Evolutionary conservation across 2,113 vertebrate genomes (phyloP).

Genomic region (Hippocampus comes): DNA sequence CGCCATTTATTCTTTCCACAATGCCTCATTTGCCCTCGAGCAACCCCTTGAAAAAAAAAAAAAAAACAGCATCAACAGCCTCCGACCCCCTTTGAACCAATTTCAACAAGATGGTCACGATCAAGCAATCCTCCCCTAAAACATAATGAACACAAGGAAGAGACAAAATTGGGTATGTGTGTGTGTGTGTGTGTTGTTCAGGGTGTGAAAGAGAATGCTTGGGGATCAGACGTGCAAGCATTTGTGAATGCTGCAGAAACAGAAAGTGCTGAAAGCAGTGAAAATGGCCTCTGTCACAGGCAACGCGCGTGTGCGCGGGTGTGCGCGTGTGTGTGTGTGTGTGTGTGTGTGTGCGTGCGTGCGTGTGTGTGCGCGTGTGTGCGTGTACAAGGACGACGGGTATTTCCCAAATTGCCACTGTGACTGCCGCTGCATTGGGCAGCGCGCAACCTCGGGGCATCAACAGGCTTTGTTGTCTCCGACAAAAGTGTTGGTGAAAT

Average conservation of each 20-base stretch:
- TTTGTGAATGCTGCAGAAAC: constrained; percentile 75
- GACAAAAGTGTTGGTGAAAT: constrained; percentile 37
- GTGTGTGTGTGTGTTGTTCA: constrained; percentile 17
- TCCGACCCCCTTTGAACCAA: constrained; percentile 26
- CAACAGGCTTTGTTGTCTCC: constrained; percentile 32
- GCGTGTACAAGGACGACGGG: constrained; percentile 21
- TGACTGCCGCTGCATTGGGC: constrained; percentile 36
- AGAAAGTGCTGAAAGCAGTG: constrained; percentile 74
- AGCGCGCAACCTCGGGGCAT: constrained; percentile 12
- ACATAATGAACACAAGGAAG: constrained; percentile 66
- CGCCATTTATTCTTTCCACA: neutral
- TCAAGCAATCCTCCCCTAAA: constrained; percentile 32
- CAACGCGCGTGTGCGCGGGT: constrained; percentile 4
- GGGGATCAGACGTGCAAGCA: constrained; percentile 60
- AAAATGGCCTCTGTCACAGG: constrained; percentile 57
- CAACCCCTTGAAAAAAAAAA: neutral
- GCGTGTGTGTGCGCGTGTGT: neutral
- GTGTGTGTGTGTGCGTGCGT: constrained; percentile 16
- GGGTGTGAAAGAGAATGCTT: constrained; percentile 61
- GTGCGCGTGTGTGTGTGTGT: constrained; percentile 17
- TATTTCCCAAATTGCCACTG: constrained; percentile 55
- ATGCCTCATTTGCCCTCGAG: neutral
- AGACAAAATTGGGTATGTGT: constrained; percentile 51
- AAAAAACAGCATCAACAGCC: neutral
- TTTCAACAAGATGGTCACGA: constrained; percentile 22